Evolutionary conservation across 2,113 vertebrate species (phyloP), one percentile per base, ranked within the genome.

Genomic region (Microtus oregoni): DNA sequence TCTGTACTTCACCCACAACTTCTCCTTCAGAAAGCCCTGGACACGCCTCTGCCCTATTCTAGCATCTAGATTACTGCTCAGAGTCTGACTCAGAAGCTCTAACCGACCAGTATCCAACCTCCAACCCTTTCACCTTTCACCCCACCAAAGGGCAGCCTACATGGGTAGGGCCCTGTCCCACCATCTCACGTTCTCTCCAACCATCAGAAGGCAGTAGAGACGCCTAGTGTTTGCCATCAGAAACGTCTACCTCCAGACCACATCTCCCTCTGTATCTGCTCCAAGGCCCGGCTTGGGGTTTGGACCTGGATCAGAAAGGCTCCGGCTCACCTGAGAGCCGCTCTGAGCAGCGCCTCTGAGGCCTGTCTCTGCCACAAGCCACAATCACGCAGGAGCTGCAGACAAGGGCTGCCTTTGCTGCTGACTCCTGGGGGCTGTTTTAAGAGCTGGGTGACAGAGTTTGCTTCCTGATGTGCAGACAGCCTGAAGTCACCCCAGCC

Each of bases 271-370:
- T 67, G 0, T 10, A 47, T 52, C 3, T 10, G 28, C 50, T 82
- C 7, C 0, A 5, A 35, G 86, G 24, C 52, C 68, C 0, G 0
- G 0, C 47, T 47, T 15, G 9, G 61, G 86, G n/a, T 73, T 75
- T 75, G 35, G 86, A 41, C 11, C 63, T 68, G 63, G 83, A 67
- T 86, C 83, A 55, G 47, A 32, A 13, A 50, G 50, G 32, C 22
- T 38, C 47, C 22, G 63, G 83, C 63, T 58, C 20, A 61, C 86
- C 91, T 79, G 79, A 79, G 19, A 3, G 0, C 0, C 32, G 24
- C 61, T 20, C 50, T n/a, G 63, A 2, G 3, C 1, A 9, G 3
- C 0, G 5, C 20, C 19, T 6, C 89, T 8, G 19, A 68, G 70
- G 55, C 19, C 92, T 20, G 19, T 44, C 93, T 44, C 73, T 1